Percentiles rank a stretch among this genome's conserved stretches.
phyloP scores from a whole-genome alignment of 2,888 invertebrate genomes.

The Sycophila texana region DNA sequence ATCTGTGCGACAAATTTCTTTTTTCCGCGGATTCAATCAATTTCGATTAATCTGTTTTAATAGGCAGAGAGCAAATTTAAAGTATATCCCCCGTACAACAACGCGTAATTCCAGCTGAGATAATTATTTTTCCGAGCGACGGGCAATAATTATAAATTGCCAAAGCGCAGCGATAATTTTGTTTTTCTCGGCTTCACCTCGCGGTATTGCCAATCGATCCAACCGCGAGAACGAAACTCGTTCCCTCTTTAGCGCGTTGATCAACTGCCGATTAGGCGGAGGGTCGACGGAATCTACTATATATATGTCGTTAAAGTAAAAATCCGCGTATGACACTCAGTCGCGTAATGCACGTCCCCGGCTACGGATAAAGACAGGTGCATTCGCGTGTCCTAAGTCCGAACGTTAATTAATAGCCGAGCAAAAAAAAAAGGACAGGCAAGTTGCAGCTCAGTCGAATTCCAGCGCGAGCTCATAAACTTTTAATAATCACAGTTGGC shows the following conservation, averaged over 20 bases:
- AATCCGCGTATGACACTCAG: conserved; percentile 47
- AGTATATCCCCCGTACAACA: not conserved
- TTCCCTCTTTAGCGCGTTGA: conserved; percentile 42
- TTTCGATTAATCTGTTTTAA: too few species aligned
- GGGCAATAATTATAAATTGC: conserved; percentile 43
- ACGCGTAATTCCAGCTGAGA: not conserved
- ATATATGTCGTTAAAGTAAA: not conserved
- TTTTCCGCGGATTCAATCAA: too few species aligned
- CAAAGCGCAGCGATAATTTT: conserved; percentile 24
- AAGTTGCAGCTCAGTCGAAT: not conserved
- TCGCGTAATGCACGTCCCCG: conserved; percentile 51
- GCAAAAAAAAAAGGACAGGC: conserved; percentile 15
- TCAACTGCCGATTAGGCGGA: conserved; percentile 28
- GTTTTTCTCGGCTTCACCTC: not conserved
- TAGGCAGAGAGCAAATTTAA: too few species aligned
- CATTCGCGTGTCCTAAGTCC: not conserved
- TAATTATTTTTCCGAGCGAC: not conserved
- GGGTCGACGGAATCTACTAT: conserved; percentile 1
- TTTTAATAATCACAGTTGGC: conserved; percentile 53
- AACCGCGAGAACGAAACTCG: conserved; percentile 25
- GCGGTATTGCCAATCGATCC: conserved; percentile 42
- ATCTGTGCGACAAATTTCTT: too few species aligned
- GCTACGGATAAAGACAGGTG: conserved; percentile 22
- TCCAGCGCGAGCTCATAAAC: conserved; percentile 15
- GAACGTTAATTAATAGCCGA: conserved; percentile 44